Evolutionary conservation across 2,888 invertebrate species (phyloP), one percentile per base, ranked within the genome.

Genomic region (Yponomeuta plumbellus): DNA sequence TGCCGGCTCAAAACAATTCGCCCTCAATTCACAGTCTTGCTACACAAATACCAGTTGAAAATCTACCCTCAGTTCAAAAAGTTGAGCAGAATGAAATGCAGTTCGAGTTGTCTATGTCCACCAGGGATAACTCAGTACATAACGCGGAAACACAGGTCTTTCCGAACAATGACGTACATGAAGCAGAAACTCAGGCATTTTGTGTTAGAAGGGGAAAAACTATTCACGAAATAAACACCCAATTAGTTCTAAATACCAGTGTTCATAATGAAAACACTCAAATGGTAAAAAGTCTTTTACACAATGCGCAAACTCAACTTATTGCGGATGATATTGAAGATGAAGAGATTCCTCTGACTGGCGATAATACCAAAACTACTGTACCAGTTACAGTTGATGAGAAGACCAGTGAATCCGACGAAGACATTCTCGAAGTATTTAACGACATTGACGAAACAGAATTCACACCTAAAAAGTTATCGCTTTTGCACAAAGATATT

Each of bases 41-140:
- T 23, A 75, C 72, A 4, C 72, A 76, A 68, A 11, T 65, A 52
- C 68, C 68, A n/a, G 66, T 67, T 61, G 73, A 77, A 34, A 69
- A 79, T 34, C 72, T 84, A 67, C 85, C 84, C 56, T 74, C 77
- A 67, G 76, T 84, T 1, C 72, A 74, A 63, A 83, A 81, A 71
- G 75, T 85, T 68, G 71, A 80, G 17, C 84, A 85, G 69, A 71
- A 78, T 68, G 81, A 86, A 64, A 73, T 85, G 73, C 74, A 82
- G 44, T 72, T 85, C 44, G 76, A 86, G 74, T 68, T 85, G 6
- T 79, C 70, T 69, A 72, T 78, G 64, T 73, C 76, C 17, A 79
- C 80, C 69, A 82, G 83, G 70, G 80, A 80, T 68, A 81, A 81
- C 69, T 75, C 76, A 70, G 74, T 77, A 69, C 70, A 68, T 66